phyloP scores from a whole-genome alignment of 2,888 invertebrate species.

The Ametastegia equiseti region DNA sequence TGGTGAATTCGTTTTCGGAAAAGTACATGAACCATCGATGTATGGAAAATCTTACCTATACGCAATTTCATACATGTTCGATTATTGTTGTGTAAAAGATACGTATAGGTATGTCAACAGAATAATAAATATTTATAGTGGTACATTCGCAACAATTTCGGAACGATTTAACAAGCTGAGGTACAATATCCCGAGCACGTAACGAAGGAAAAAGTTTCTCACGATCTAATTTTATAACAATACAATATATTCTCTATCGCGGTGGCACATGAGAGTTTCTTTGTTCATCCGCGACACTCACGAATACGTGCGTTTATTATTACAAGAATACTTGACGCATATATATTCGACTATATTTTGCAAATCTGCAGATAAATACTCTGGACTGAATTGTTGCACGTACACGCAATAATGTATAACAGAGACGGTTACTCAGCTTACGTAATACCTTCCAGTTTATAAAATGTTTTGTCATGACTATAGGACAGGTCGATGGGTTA shows the following conservation, averaged over 20 bases:
- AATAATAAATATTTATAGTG: conserved; percentile 28
- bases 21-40: too few species aligned
- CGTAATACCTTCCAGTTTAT: neutral
- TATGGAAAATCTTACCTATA: neutral
- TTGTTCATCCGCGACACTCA: conserved; percentile 6
- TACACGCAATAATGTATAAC: too few species aligned
- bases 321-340: neutral
- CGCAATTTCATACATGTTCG: neutral
- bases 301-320: neutral
- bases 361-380: neutral
- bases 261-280: neutral
- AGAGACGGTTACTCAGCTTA: neutral
- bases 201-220: conserved; percentile 23
- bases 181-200: conserved; percentile 11
- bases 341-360: neutral
- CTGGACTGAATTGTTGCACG: neutral
- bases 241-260: neutral
- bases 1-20: too few species aligned
- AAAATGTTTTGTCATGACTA: too few species aligned
- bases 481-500: too few species aligned
- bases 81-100: neutral
- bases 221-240: conserved; percentile 40
- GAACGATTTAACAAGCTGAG: neutral
- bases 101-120: neutral
- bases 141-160: neutral